These are phyloP conservation scores for Oophaga sylvatica DNA, from an alignment of 2,797 vertebrate species.

Conservation along the genomic window DNA sequence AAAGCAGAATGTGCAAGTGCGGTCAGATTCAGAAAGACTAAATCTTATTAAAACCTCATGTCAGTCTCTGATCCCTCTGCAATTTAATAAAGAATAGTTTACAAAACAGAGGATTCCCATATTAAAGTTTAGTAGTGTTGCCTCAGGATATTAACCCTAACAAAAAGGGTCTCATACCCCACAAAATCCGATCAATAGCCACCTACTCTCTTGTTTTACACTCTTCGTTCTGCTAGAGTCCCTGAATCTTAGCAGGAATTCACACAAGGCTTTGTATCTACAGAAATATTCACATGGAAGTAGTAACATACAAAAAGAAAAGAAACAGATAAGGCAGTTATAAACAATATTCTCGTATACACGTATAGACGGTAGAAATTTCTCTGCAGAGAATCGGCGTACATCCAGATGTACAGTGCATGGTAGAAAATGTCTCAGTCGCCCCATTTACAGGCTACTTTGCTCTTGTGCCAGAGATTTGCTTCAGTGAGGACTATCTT, in stretches of 20 bases:
- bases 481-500: conserved; percentile 77
- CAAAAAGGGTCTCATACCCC: conserved; percentile 76
- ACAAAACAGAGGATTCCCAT: conserved; percentile 70
- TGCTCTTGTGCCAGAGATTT: conserved; percentile 39
- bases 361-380: conserved; percentile 83
- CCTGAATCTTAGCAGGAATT: conserved; percentile 68
- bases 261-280: conserved; percentile 77
- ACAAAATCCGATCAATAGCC: conserved; percentile 75
- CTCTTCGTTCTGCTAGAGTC: conserved; percentile 69
- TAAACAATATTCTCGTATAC: conserved; percentile 82
- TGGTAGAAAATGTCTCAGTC: conserved; percentile 70
- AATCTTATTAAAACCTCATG: conserved; percentile 71
- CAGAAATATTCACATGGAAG: conserved; percentile 86
- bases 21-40: conserved; percentile 72
- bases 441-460: conserved; percentile 54
- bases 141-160: conserved; percentile 82
- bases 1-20: conserved; percentile 73
- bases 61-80: conserved; percentile 67
- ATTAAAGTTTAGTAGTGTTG: conserved; percentile 65
- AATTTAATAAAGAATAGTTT: conserved; percentile 75
- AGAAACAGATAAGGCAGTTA: conserved; percentile 80
- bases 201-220: conserved; percentile 70
- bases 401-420: conserved; percentile 77
- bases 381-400: conserved; percentile 82
- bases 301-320: conserved; percentile 79